Conservation (phyloP, 2,888 invertebrate genomes). For the Ophion obscuratus region DNA sequence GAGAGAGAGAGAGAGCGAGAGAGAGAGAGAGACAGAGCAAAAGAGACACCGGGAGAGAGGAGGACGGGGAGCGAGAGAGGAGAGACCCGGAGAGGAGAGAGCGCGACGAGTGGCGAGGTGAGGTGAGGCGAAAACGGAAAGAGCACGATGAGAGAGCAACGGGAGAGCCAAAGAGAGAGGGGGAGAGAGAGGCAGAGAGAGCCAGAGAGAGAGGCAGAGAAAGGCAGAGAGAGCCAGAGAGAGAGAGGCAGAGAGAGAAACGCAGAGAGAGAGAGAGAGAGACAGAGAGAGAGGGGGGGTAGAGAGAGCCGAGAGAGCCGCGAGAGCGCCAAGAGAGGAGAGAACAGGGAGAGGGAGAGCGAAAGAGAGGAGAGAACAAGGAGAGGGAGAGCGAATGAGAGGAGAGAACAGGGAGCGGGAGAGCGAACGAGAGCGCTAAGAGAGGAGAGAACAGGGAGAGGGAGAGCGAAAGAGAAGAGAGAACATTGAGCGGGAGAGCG, state of each 20-base stretch:
- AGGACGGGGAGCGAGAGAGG: slow-evolving; percentile 1
- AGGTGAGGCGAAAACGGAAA: background rate
- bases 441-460: background rate
- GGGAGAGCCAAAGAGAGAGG: background rate
- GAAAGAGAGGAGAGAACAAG: slow-evolving; percentile 17
- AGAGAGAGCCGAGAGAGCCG: background rate
- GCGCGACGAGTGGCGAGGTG: background rate
- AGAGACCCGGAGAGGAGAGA: background rate
- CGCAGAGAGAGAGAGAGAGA: slow-evolving; percentile 2
- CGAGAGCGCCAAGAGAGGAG: slow-evolving; percentile 15
- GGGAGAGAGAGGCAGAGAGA: background rate
- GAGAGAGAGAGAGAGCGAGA: slow-evolving; percentile 21
- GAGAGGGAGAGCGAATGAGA: slow-evolving; percentile 26
- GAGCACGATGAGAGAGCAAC: background rate
- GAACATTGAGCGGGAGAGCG: background rate
- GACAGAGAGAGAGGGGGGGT: background rate
- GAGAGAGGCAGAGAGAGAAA: slow-evolving; percentile 13
- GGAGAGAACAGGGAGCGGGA: slow-evolving; percentile 7
- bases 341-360: slow-evolving; percentile 18
- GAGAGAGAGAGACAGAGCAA: background rate
- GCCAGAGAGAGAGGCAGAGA: too few species aligned
- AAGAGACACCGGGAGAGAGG: slow-evolving; percentile 11
- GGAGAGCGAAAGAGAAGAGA: background rate
- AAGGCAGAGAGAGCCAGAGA: background rate
- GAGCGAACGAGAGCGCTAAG: background rate